Percentiles rank a stretch among this genome's conserved stretches.
These are phyloP conservation scores for Phengaris arion DNA, from an alignment of 2,888 invertebrate species.

Conservation along the genomic window DNA sequence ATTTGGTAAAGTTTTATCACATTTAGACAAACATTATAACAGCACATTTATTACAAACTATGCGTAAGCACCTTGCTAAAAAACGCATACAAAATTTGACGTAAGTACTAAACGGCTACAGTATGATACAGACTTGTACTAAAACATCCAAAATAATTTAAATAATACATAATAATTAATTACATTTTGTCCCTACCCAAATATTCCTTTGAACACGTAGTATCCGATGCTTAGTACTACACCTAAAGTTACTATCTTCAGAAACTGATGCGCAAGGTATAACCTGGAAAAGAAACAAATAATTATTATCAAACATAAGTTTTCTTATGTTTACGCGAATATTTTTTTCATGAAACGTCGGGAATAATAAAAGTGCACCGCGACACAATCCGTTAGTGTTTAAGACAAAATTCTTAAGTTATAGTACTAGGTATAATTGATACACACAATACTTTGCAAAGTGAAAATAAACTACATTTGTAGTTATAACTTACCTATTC, in stretches of 20 bases:
- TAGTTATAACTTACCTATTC: conserved; percentile 63
- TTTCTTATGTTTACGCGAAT: not conserved
- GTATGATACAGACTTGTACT: not conserved
- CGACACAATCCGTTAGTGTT: too few species aligned
- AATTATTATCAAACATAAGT: not conserved
- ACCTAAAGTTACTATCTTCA: conserved; percentile 55
- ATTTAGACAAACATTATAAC: not conserved
- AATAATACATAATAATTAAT: not conserved
- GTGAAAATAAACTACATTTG: not conserved
- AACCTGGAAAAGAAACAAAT: conserved; percentile 59
- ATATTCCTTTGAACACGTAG: conserved; percentile 43
- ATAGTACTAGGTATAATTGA: too few species aligned
- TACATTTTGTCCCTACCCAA: conserved; percentile 21
- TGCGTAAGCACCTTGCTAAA: not conserved
- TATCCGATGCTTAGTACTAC: conserved; percentile 51
- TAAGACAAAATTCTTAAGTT: too few species aligned
- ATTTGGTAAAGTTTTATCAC: conserved; percentile 7
- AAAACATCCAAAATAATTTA: not conserved
- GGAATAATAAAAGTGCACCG: too few species aligned
- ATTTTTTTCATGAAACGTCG: too few species aligned
- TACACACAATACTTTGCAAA: not conserved
- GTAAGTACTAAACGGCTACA: not conserved
- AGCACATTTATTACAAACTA: not conserved
- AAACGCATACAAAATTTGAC: not conserved
- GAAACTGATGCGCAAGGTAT: conserved; percentile 65